Evolutionary conservation across 1,140 invertebrate genomes (phyloP), one percentile per base, ranked within the genome.

Genomic region (Gonatopus flavifemur): DNA sequence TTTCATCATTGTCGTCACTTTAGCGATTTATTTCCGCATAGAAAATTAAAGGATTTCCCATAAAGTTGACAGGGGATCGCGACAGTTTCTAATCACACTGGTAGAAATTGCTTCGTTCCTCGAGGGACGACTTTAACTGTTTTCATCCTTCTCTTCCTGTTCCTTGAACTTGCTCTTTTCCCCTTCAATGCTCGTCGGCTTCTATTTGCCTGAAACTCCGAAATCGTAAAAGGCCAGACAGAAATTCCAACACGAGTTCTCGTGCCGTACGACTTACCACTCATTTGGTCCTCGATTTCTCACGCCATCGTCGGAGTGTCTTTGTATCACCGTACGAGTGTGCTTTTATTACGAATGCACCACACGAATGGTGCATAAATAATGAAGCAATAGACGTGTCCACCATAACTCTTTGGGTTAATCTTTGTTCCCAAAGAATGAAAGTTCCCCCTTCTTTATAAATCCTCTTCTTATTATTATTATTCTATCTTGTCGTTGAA

Each of bases 331-430:
- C n/a, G n/a, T n/a, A n/a, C 19, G 39, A 12, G 19, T 12, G 18
- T 31, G 31, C 40, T 64, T 64, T 66, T 64, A 66, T 61, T 57
- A 50, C 55, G 50, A 49, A 57, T 52, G 50, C 55, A 31, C 46
- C 45, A 53, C 42, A 36, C 50, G n/a, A n/a, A n/a, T n/a, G 39
- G 53, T 38, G 43, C 58, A 54, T 63, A 67, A 63, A 66, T 65
- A 64, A 60, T 43, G 18, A 12, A n/a, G 16, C 28, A 46, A 33
- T 49, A 31, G 50, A 40, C 48, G 15, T 32, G 50, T 45, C 47
- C 44, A 63, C 60, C 58, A 63, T 62, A 44, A 57, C 55, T 63
- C 59, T n/a, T n/a, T n/a, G n/a, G n/a, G 59, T 63, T 63, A 63
- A 56, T 52, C 51, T 40, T 40, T 33, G 44, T 48, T 49, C 18